Base-by-base conservation (phyloP, 2,888 invertebrate genomes). In the Perdita meconis region DNA sequence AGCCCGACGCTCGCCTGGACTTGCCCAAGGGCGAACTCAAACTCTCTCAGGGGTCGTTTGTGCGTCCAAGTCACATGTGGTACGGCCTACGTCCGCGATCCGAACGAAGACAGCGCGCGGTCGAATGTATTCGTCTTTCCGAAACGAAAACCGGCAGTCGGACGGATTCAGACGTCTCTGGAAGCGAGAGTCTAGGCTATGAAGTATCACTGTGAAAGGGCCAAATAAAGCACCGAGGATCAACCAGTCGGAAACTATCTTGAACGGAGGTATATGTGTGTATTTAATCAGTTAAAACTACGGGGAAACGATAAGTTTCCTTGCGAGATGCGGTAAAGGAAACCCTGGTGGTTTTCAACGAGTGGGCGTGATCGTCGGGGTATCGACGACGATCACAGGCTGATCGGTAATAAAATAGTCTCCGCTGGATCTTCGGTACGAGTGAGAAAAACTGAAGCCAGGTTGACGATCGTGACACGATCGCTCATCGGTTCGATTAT, bases 1-100 rank as follows among this genome's bases (percentile, higher is more conserved):
- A 93, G 93, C 93, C 90, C 90, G 90, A 89, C 89, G 91, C 92
- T 92, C 90, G 92, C 92, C 89, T 89, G 88, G 88, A 86, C 86
- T 90, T 88, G 89, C 91, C 92, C 90, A 88, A 60, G 90, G 87
- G 73, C 75, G 78, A 91, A 91, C 87, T 82, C 63, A 85, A 84
- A 69, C 51, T 78, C 69, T 56, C 65, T 72, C 59, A 8, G 50
- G 83, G 83, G 74, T 19, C 22, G 38, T 81, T 83, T 36, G 83
- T 84, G 76, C 79, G n/a, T 56, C 40, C 47, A 13, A 82, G 77
- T 80, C 66, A 0, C 81, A 75, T 77, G 73, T 34, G 34, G 47
- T 72, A 61, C 66, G 75, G 56, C 74, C 60, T 50, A 30, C 26
- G 13, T 69, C 74, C 24, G 55, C 68, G 68, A 69, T 78, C 24